These are phyloP conservation scores for Scrobipalpa atriplicella DNA, from an alignment of 2,888 invertebrate genomes.

Conservation along the genomic window DNA sequence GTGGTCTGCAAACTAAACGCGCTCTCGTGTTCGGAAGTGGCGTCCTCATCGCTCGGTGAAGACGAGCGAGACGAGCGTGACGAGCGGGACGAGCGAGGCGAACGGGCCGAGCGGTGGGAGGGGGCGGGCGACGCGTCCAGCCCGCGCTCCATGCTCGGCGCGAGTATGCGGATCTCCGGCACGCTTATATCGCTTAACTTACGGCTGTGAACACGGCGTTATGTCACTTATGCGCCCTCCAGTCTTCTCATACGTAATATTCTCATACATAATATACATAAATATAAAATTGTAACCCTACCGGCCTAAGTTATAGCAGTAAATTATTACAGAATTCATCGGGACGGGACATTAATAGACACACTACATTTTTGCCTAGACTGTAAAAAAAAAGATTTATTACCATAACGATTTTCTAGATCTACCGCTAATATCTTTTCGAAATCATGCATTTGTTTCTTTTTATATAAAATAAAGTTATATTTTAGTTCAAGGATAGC, in stretches of 20 bases:
- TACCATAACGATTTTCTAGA: no score
- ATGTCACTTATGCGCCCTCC: conserved; percentile 19
- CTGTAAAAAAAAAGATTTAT: no score
- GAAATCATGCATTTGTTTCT: no score
- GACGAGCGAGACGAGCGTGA: conserved; percentile 34
- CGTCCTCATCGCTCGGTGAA: conserved; percentile 51
- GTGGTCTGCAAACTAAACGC: conserved; percentile 77
- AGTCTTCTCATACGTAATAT: neutral
- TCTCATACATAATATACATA: neutral
- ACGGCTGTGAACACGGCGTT: conserved; percentile 79
- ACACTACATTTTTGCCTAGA: no score
- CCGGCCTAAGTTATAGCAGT: no score
- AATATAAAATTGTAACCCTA: no score
- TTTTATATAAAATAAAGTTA: no score
- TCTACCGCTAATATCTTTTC: no score
- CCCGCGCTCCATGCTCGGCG: conserved; percentile 91
- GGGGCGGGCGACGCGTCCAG: conserved; percentile 82
- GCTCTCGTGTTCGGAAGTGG: conserved; percentile 79
- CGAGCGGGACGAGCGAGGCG: conserved; percentile 34
- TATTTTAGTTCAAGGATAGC: no score
- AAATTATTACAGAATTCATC: no score
- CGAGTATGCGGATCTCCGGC: conserved; percentile 92
- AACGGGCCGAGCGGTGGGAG: conserved; percentile 40
- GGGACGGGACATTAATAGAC: no score
- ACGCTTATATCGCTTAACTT: conserved; percentile 89